Conservation (phyloP, 2,888 invertebrate species). For the Hetaerina titia region DNA sequence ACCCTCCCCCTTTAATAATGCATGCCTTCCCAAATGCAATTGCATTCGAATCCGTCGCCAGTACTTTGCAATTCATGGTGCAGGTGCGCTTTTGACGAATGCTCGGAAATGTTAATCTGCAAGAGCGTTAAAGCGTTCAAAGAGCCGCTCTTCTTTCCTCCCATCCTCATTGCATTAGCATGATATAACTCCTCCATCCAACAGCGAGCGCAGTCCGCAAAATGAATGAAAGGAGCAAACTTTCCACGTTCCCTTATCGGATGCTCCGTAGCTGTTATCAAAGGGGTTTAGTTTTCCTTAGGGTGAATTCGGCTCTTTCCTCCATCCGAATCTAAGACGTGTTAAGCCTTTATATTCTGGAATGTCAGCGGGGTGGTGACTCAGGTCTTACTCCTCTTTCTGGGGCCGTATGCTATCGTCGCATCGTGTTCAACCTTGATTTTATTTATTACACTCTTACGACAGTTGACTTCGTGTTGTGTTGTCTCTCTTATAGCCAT, state of each 20-base stretch:
- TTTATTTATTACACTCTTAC: not conserved
- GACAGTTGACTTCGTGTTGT: not conserved
- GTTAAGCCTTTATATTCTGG: too few relatives aligned
- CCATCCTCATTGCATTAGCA: not conserved
- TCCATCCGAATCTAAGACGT: not conserved
- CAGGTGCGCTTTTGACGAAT: constrained; percentile 28
- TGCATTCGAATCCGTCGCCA: not conserved
- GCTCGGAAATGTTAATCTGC: constrained; percentile 19
- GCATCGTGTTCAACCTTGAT: not conserved
- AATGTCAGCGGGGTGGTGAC: too few relatives aligned
- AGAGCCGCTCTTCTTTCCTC: not conserved
- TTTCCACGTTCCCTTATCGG: not conserved
- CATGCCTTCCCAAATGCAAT: not conserved
- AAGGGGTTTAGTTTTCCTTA: not conserved
- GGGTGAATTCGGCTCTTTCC: too few relatives aligned
- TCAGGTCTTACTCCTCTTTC: too few relatives aligned
- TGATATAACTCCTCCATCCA: not conserved
- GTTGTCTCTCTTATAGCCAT: not conserved
- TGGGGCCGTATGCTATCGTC: not conserved
- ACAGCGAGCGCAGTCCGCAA: not conserved
- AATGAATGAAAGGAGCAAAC: too few relatives aligned
- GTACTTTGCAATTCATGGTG: constrained; percentile 33
- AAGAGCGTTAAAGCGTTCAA: constrained; percentile 21
- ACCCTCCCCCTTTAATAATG: not conserved
- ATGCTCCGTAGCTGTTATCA: not conserved